Base-by-base conservation (phyloP, 1,140 invertebrate genomes). In the Xylocopa sonorina region DNA sequence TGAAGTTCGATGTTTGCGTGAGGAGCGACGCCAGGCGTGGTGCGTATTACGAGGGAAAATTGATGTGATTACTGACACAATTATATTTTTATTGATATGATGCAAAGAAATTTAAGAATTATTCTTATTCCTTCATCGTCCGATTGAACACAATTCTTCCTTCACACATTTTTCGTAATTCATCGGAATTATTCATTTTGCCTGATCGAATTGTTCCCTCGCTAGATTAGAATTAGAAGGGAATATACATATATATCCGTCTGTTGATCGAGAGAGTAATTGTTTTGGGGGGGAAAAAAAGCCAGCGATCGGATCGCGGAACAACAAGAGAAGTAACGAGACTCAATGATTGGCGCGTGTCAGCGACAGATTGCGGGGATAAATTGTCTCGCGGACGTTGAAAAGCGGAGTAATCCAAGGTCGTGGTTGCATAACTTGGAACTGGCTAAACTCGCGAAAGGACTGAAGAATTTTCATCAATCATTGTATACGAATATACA, bases 131-230 rank as follows among this genome's bases (percentile, higher is more conserved):
- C n/a, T n/a, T n/a, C n/a, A n/a, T 46, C 7, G 0, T 9, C 7
- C 41, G 29, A 18, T 29, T 1, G 29, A 18, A 6, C 46, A 48
- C 16, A 29, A 32, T 66, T 48, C 7, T 5, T 46, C 7, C 60
- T 29, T 63, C 10, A 6, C 24, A 10, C 3, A 14, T 14, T 24
- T 16, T 18, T 1, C 1, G 34, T n/a, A n/a, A n/a, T n/a, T n/a
- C n/a, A n/a, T n/a, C n/a, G n/a, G n/a, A n/a, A n/a, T n/a, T n/a
- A n/a, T n/a, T n/a, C n/a, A n/a, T n/a, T n/a, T n/a, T n/a, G n/a
- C n/a, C n/a, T n/a, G 46, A 38, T 72, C 48, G 24, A 62, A 78
- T 78, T n/a, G 64, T 62, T 71, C 63, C 46, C 57, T 72, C 76
- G 34, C 72, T 46, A 78, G 29, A 38, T 48, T 60, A 50, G 21